A percentile compares a stretch with the other conserved stretches of the same genome.
Evolutionary conservation across 2,113 vertebrate genomes (phyloP).

Genomic region (Paramisgurnus dabryanus): DNA sequence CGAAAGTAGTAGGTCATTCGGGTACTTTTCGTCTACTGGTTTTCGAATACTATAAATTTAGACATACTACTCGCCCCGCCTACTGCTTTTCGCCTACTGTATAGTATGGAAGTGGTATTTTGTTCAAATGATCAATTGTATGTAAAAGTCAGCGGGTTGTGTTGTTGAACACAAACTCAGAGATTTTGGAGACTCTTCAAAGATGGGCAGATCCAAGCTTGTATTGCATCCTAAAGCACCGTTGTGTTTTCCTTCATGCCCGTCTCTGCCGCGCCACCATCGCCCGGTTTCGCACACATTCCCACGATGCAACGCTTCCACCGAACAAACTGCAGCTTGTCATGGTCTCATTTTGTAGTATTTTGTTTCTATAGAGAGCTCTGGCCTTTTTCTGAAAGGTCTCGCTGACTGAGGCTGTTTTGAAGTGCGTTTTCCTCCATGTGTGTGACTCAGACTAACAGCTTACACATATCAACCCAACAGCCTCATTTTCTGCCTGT

Average conservation of each 20-base stretch:
- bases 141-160: no score
- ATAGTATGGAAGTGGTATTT: no score
- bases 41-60: no score
- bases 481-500: conserved; percentile 70
- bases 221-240: not conserved
- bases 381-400: conserved; percentile 33
- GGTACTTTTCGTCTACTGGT: no score
- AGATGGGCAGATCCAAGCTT: not conserved
- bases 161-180: not conserved
- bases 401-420: conserved; percentile 50
- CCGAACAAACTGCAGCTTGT: not conserved
- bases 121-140: no score
- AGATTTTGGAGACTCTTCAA: not conserved
- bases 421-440: conserved; percentile 62
- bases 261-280: not conserved
- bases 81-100: no score
- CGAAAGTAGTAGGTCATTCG: no score
- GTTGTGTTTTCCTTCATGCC: not conserved
- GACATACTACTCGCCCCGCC: no score
- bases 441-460: conserved; percentile 60
- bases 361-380: conserved; percentile 27
- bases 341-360: not conserved
- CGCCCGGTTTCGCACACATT: not conserved
- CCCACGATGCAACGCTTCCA: conserved; percentile 20
- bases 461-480: conserved; percentile 69